phyloP scores from a whole-genome alignment of 1,140 invertebrate genomes.

The Pectinophora gossypiella region DNA sequence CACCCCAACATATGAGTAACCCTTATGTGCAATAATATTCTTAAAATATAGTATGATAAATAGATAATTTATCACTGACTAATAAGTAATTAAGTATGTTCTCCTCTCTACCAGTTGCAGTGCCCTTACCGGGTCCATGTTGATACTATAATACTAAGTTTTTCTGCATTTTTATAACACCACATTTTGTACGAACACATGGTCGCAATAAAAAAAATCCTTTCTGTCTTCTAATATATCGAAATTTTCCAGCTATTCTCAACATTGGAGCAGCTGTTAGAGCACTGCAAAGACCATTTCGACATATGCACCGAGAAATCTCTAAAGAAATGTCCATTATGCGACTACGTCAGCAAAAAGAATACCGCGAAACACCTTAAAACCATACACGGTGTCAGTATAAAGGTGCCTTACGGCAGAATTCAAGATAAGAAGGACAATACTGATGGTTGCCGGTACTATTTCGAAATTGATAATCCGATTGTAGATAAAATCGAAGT shows the following conservation, averaged over 20 bases:
- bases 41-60: no score
- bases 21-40: no score
- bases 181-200: no score
- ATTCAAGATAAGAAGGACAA: slow-evolving; percentile 32
- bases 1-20: no score
- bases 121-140: no score
- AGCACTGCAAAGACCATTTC: slow-evolving; percentile 51
- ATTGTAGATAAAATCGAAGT: slow-evolving; percentile 35
- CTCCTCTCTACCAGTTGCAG: no score
- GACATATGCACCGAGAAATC: slow-evolving; percentile 38
- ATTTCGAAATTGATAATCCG: slow-evolving; percentile 27
- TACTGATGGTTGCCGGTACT: slow-evolving; percentile 30
- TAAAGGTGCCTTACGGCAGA: slow-evolving; percentile 20
- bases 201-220: no score
- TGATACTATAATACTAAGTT: no score
- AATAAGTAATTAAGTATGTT: no score
- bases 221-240: no score
- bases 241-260: slow-evolving; percentile 50
- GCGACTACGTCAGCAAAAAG: slow-evolving; percentile 32
- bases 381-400: slow-evolving; percentile 31
- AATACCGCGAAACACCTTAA: slow-evolving; percentile 32
- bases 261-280: slow-evolving; percentile 39
- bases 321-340: slow-evolving; percentile 53
- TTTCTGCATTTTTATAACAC: no score
- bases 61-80: no score